Conservation (phyloP, 2,113 vertebrate genomes). For the Triplophysa tibetana region DNA sequence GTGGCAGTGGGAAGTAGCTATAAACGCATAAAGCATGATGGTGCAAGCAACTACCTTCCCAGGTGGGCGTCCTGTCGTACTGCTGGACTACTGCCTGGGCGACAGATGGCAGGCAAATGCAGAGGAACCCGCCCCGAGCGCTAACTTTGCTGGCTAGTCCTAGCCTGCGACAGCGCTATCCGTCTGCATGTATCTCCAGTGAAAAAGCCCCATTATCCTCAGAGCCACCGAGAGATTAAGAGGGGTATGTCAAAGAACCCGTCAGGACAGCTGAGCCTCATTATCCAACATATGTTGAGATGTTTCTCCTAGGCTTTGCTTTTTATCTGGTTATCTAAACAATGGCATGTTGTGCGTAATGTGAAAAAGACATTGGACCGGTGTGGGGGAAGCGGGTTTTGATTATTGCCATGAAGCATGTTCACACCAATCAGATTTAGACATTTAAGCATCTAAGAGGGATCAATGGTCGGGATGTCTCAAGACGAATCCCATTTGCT, state of each 20-base stretch:
- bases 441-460: constrained; percentile 67
- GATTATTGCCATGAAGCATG: constrained; percentile 20
- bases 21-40: constrained; percentile 49
- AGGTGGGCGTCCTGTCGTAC: constrained; percentile 58
- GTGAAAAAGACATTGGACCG: constrained; percentile 51
- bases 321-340: constrained; percentile 44
- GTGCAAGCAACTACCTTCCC: constrained; percentile 57
- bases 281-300: constrained; percentile 64
- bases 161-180: constrained; percentile 57
- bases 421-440: constrained; percentile 62
- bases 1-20: constrained; percentile 44
- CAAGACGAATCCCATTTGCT: constrained; percentile 53
- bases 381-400: constrained; percentile 28
- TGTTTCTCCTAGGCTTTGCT: constrained; percentile 55
- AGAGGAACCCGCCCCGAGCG: constrained; percentile 70
- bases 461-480: constrained; percentile 54
- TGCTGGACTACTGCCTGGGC: constrained; percentile 71
- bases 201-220: constrained; percentile 60
- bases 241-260: constrained; percentile 67
- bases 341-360: constrained; percentile 40
- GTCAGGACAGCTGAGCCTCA: constrained; percentile 65
- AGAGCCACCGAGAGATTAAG: constrained; percentile 66
- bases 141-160: constrained; percentile 68
- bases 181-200: constrained; percentile 46
- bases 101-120: constrained; percentile 77